Conservation (phyloP, 35 echinoderm and acorn worm species). For the Ptychodera flava region DNA sequence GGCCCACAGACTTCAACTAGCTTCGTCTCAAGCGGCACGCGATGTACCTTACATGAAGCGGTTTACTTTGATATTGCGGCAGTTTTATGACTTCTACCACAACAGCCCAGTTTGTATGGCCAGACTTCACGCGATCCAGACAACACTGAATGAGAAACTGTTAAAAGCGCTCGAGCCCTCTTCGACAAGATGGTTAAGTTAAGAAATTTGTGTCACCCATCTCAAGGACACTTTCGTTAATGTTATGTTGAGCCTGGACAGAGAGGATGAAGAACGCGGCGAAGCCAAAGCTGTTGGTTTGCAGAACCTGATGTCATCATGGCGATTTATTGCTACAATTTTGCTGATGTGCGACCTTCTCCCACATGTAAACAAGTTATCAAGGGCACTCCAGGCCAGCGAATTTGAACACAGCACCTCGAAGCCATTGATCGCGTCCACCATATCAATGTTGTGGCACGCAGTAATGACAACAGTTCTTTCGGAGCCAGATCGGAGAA, state of each 20-base stretch:
- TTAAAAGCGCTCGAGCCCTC: slow-evolving; percentile 7
- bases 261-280: slow-evolving; percentile 27
- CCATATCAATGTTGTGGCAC: background rate
- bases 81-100: slow-evolving; percentile 38
- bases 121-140: slow-evolving; percentile 23
- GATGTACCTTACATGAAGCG: slow-evolving; percentile 20
- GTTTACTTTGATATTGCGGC: slow-evolving; percentile 21
- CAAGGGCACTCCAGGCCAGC: slow-evolving; percentile 21
- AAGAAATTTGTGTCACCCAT: background rate
- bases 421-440: background rate
- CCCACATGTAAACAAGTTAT: slow-evolving; percentile 30
- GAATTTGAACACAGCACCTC: slow-evolving; percentile 2
- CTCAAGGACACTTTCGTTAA: background rate
- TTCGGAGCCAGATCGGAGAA: slow-evolving; percentile 5
- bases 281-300: slow-evolving; percentile 29
- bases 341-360: slow-evolving; percentile 35
- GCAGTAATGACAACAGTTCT: background rate
- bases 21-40: slow-evolving; percentile 29
- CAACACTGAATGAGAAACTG: background rate
- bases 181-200: slow-evolving; percentile 5
- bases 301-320: slow-evolving; percentile 12
- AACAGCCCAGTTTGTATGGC: slow-evolving; percentile 36
- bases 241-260: slow-evolving; percentile 18
- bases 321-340: slow-evolving; percentile 30
- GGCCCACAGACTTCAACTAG: slow-evolving; percentile 27